Evolutionary conservation across 1,140 invertebrate species (phyloP).

Genomic region (Drosophila dunni): DNA sequence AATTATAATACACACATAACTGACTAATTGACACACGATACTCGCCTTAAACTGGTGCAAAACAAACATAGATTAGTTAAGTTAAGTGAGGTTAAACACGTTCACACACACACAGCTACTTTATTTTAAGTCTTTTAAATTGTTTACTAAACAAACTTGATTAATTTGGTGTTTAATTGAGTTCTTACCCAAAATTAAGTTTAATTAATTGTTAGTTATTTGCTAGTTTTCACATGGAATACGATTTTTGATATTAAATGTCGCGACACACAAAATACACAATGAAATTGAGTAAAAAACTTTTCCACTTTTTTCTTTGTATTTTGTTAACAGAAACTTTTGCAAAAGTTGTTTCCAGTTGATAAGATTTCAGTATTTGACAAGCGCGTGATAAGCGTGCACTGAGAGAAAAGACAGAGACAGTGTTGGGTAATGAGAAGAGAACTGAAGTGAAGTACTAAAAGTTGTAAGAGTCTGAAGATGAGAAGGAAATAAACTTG

Average conservation of each 20-base stretch:
- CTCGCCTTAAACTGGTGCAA: constrained; percentile 1
- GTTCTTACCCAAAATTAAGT: constrained; percentile 5
- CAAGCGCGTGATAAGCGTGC: constrained; percentile 40
- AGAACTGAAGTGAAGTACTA: background rate
- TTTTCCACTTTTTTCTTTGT: constrained; percentile 15
- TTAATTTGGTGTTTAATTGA: background rate
- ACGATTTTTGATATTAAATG: constrained; percentile 5
- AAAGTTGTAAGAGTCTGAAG: too few relatives aligned
- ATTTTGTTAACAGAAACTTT: constrained; percentile 23
- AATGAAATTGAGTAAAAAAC: constrained; percentile 32
- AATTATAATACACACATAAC: background rate
- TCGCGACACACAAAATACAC: constrained; percentile 34
- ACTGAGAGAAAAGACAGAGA: background rate
- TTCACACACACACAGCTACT: background rate
- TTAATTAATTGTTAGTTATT: too few relatives aligned
- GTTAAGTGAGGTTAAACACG: constrained; percentile 38
- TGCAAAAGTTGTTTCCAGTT: constrained; percentile 28
- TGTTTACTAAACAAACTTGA: background rate
- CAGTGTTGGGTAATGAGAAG: constrained; percentile 9
- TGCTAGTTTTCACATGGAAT: too few relatives aligned
- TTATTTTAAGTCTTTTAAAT: background rate
- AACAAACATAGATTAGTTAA: constrained; percentile 2
- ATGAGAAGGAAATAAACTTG: background rate
- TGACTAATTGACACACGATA: background rate
- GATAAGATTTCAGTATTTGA: constrained; percentile 51